Evolutionary conservation across 2,888 invertebrate genomes (phyloP).

Genomic region (Nephrocerus scutellatus): DNA sequence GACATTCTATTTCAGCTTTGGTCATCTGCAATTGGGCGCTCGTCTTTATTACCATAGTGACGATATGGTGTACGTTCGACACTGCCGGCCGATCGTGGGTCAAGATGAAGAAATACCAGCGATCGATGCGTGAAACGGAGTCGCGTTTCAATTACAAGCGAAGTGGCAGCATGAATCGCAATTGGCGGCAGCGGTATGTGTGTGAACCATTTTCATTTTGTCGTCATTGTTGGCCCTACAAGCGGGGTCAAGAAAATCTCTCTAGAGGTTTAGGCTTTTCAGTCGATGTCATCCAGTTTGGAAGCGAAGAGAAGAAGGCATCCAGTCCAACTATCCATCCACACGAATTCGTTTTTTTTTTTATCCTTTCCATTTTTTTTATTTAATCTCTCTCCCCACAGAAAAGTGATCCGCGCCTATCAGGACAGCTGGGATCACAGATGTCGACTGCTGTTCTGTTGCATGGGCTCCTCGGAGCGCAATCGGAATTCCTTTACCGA

Average conservation of each 20-base stretch:
- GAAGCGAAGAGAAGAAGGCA: no score
- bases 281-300: no score
- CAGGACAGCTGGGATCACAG: conserved; percentile 84
- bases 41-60: conserved; percentile 63
- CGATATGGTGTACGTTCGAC: conserved; percentile 82
- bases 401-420: conserved; percentile 79
- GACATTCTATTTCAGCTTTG: conserved; percentile 61
- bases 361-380: no score
- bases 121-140: conserved; percentile 70
- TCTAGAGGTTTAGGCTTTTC: no score
- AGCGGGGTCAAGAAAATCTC: no score
- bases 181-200: conserved; percentile 73
- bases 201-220: neutral
- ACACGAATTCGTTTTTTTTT: no score
- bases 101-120: conserved; percentile 80
- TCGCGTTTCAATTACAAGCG: conserved; percentile 68
- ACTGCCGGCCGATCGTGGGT: conserved; percentile 84
- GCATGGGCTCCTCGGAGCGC: conserved; percentile 69
- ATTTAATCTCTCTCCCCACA: conserved; percentile 45
- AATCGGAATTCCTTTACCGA: conserved; percentile 77
- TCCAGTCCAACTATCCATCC: no score
- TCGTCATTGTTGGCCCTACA: neutral
- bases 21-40: conserved; percentile 73
- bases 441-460: conserved; percentile 74
- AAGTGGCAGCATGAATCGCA: conserved; percentile 68